phyloP scores from a whole-genome alignment of 2,888 invertebrate genomes.

The Callyntrura sp. region DNA sequence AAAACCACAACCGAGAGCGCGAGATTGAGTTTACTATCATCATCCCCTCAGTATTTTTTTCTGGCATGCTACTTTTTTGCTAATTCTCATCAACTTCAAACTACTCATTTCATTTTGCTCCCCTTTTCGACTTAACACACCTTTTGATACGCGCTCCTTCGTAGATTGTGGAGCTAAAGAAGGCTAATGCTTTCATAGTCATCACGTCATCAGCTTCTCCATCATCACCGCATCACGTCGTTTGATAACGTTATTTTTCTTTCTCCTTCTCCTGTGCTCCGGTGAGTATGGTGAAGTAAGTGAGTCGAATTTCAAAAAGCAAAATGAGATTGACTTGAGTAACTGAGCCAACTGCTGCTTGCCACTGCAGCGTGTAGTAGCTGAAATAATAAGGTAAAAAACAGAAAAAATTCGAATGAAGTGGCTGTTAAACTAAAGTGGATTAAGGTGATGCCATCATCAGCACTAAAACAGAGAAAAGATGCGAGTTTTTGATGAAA shows the following conservation, averaged over 20 bases:
- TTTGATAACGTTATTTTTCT: conserved; percentile 36
- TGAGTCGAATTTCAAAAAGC: conserved; percentile 30
- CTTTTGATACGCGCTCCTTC: neutral
- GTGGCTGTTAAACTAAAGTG: conserved; percentile 70
- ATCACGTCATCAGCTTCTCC: conserved; percentile 47
- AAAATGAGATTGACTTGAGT: conserved; percentile 33
- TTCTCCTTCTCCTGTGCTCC: neutral
- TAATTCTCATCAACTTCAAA: conserved; percentile 59
- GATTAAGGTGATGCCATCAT: conserved; percentile 56
- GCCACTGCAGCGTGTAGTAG: neutral
- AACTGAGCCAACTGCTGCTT: too few relatives aligned
- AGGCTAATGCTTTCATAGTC: conserved; percentile 18
- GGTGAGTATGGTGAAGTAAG: conserved; percentile 6
- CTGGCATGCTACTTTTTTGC: conserved; percentile 26
- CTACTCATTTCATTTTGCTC: conserved; percentile 34
- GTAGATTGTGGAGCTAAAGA: neutral
- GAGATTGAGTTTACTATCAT: too few relatives aligned
- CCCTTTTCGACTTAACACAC: neutral
- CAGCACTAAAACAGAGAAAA: neutral
- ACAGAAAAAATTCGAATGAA: conserved; percentile 52
- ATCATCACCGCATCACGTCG: conserved; percentile 24
- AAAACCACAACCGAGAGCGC: neutral
- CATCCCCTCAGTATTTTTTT: too few relatives aligned
- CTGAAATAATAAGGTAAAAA: conserved; percentile 59
- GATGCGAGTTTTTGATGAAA: neutral